These are phyloP conservation scores for Polyodon spathula DNA, from an alignment of 2,113 vertebrate species.

Conservation along the genomic window DNA sequence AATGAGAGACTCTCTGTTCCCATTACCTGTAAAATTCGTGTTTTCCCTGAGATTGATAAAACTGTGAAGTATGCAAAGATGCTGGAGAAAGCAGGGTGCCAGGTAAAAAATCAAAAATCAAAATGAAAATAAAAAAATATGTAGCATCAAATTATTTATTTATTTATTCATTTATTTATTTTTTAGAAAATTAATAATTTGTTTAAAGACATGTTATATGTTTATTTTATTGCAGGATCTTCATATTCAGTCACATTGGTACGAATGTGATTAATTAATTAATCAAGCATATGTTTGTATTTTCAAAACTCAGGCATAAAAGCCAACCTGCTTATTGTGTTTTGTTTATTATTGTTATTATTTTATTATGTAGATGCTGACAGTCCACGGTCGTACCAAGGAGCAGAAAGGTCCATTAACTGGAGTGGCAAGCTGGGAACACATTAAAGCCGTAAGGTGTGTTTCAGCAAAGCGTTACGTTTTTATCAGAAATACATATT, in stretches of 20 bases:
- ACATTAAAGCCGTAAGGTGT: constrained; percentile 86
- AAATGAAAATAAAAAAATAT: no score
- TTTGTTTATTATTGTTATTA: background rate
- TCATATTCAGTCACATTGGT: no score
- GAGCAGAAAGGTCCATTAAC: constrained; percentile 90
- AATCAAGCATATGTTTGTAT: no score
- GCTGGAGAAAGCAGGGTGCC: constrained; percentile 92
- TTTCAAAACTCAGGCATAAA: no score
- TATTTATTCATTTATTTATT: no score
- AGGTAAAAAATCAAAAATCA: constrained; percentile 55
- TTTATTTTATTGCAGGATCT: no score
- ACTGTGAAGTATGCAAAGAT: constrained; percentile 87
- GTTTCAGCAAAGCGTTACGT: constrained; percentile 8
- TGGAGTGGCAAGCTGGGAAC: constrained; percentile 83
- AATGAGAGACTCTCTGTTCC: constrained; percentile 87
- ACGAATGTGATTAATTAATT: no score
- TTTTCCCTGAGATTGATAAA: constrained; percentile 85
- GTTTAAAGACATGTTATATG: no score
- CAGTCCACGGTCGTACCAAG: constrained; percentile 89
- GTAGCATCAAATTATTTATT: no score
- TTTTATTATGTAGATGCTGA: constrained; percentile 67
- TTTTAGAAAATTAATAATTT: no score
- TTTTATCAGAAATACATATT: no score
- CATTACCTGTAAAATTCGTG: constrained; percentile 92
- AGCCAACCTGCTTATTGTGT: no score